These are phyloP conservation scores for Myiozetetes cayanensis DNA, from an alignment of 2,113 vertebrate species.

Conservation along the genomic window DNA sequence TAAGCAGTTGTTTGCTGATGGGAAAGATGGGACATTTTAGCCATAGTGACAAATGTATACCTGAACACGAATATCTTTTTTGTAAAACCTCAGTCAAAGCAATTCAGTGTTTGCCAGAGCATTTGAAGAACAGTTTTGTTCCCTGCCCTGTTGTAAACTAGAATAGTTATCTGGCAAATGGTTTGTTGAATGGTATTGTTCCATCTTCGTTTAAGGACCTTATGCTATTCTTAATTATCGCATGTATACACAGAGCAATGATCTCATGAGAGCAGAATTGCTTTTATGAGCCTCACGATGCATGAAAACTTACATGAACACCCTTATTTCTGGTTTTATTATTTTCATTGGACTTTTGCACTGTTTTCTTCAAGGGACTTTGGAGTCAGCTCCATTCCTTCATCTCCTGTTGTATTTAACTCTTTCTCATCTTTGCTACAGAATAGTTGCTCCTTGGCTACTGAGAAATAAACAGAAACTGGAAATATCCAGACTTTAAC, in stretches of 20 bases:
- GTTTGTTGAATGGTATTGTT: not conserved
- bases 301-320: not conserved
- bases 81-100: not conserved
- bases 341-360: not conserved
- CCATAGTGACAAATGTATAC: not conserved
- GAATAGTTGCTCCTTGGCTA: not conserved
- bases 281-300: not conserved
- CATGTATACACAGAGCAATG: not conserved
- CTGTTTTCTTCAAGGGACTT: not conserved
- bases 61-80: rapidly evolving
- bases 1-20: not conserved
- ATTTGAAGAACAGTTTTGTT: not conserved
- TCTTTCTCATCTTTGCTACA: not conserved
- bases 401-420: not conserved
- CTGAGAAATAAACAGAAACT: not conserved
- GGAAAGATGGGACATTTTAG: not conserved
- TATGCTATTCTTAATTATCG: not conserved
- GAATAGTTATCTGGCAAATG: not conserved
- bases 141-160: not conserved
- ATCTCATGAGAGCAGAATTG: not conserved
- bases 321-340: not conserved
- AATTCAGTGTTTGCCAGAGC: not conserved
- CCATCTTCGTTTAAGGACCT: not conserved
- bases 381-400: not conserved
- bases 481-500: not conserved